Base-by-base conservation (phyloP, 2,888 invertebrate species). In the Dryadula phaetusa region DNA sequence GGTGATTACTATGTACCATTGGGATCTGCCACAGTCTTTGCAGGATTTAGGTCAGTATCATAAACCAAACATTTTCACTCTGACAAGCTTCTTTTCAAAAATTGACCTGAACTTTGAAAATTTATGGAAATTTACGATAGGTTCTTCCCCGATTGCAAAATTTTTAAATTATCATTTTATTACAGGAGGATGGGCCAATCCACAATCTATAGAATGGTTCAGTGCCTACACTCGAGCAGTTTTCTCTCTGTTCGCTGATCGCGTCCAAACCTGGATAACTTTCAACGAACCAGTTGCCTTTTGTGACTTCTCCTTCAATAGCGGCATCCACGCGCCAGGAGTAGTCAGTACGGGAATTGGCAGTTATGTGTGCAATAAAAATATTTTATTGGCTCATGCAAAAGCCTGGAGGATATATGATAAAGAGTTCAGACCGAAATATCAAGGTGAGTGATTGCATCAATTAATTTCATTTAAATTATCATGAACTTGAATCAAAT, bases 181-280 rank as follows among this genome's bases (percentile, higher is more conserved):
- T 67, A 3, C 49, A 75, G 95, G 95, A 53, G 95, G 95, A 6
- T 95, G 95, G 95, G 85, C 93, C 0, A 95, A 95, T 79, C 93
- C 94, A 0, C 85, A 93, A 60, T 93, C 95, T 3, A 87, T 66
- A 0, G 67, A 71, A 16, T 75, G 70, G 70, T 75, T 73, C 22
- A 72, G 69, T 22, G 62, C 66, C 32, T 74, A 74, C 53, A 70
- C 70, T 0, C 66, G 68, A 25, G 62, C 72, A 4, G 79, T 94
- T 2, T 93, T 92, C 76, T 84, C 88, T 10, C 82, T 93, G 70
- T 94, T 90, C 73, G 95, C 94, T 0, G 93, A 94, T 73, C 90
- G 94, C 37, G 94, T 95, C 4, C 88, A 93, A 74, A 79, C 80
- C 12, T 95, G 95, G 94, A 85, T 94, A 6, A 95, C 95, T 0